These are phyloP conservation scores for Peromyscus polionotus DNA, from an alignment of 2,113 vertebrate species.

Conservation along the genomic window DNA sequence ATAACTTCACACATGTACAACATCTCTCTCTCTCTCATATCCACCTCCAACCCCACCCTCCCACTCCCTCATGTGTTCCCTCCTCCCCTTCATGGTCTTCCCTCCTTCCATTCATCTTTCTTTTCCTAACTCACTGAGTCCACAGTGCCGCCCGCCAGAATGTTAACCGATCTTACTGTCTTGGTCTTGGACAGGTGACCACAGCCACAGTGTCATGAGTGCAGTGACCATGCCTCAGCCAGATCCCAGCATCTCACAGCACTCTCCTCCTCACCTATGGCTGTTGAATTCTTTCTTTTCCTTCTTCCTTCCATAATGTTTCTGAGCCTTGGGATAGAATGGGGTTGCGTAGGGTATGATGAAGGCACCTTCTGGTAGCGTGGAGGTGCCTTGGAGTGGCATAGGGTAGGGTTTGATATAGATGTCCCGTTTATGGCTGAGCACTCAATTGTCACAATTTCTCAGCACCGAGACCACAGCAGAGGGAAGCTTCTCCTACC, in stretches of 20 bases:
- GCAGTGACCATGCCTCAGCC: too few species aligned
- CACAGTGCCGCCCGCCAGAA: rapidly evolving
- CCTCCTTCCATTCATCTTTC: not conserved
- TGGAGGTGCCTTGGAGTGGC: too few species aligned
- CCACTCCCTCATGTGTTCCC: not conserved
- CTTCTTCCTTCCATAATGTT: not conserved
- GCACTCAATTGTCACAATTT: not conserved
- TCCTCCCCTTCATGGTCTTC: not conserved
- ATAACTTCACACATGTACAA: not conserved
- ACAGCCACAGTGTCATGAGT: too few species aligned
- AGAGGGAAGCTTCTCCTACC: not conserved
- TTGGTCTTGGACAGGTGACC: too few species aligned
- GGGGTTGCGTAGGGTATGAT: too few species aligned
- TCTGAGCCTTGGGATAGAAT: not conserved
- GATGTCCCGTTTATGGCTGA: not conserved
- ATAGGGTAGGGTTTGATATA: too few species aligned
- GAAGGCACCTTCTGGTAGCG: too few species aligned
- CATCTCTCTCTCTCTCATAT: rapidly evolving
- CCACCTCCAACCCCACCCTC: too few species aligned
- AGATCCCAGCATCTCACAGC: too few species aligned
- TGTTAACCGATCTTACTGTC: not conserved
- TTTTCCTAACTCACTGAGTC: too few species aligned
- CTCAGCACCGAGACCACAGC: not conserved
- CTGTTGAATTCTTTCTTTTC: not conserved
- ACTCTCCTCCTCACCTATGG: not conserved